Conservation (phyloP, 2,888 invertebrate genomes). For the Branchellion lobata region DNA sequence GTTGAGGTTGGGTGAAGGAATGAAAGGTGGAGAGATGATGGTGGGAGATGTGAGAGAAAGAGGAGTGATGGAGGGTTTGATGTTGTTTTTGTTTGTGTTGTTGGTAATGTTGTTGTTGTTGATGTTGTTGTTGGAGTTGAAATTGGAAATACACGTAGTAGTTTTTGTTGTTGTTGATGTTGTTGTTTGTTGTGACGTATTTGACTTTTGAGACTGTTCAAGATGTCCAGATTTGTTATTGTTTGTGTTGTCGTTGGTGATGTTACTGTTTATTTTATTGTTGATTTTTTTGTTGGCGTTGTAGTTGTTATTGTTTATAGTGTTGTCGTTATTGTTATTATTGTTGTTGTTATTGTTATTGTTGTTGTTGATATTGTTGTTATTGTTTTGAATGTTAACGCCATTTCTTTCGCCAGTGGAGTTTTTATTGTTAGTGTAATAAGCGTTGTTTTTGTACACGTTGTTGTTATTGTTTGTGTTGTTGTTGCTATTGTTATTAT, state of each 20-base stretch:
- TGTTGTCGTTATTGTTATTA: too few relatives aligned
- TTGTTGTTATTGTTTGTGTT: not conserved
- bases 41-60: not conserved
- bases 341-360: too few relatives aligned
- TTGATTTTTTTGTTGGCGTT: too few relatives aligned
- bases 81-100: not conserved
- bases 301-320: too few relatives aligned
- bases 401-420: too few relatives aligned
- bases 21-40: not conserved
- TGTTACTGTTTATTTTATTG: too few relatives aligned
- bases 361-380: too few relatives aligned
- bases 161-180: not conserved
- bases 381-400: too few relatives aligned
- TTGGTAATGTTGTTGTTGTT: not conserved
- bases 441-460: too few relatives aligned
- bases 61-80: not conserved
- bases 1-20: slow-evolving; percentile 4
- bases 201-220: not conserved
- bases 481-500: not conserved
- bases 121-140: not conserved
- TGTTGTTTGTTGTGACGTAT: too few relatives aligned
- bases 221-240: not conserved
- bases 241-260: too few relatives aligned
- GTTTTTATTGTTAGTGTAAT: too few relatives aligned
- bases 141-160: not conserved